Percentiles rank a stretch among this genome's conserved stretches.
phyloP scores from a whole-genome alignment of 2,113 vertebrate genomes.

The Hippocampus abdominalis region DNA sequence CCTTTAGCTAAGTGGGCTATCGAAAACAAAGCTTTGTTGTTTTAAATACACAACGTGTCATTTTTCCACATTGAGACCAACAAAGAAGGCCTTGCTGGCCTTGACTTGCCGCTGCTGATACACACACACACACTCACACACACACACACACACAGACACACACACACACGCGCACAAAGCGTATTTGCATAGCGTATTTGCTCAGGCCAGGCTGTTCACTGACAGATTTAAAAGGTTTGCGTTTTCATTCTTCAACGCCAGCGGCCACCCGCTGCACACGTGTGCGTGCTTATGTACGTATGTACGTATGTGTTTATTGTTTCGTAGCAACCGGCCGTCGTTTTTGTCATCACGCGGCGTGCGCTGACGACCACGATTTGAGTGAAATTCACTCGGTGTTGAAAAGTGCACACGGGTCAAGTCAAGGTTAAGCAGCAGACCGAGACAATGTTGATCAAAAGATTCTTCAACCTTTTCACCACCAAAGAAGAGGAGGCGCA shows the following conservation, averaged over 20 bases:
- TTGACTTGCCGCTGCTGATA: no score
- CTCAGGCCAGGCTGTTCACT: conserved; percentile 2
- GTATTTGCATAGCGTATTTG: background rate
- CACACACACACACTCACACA: no score
- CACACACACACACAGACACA: background rate
- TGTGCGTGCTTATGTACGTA: background rate
- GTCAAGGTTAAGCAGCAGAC: background rate
- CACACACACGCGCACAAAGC: background rate
- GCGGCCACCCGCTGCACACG: background rate
- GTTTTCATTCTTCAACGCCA: background rate
- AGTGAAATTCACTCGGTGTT: background rate
- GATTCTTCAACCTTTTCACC: background rate
- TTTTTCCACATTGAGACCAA: no score
- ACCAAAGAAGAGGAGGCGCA: background rate
- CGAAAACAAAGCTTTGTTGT: background rate
- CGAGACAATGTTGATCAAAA: background rate
- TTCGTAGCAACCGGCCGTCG: background rate
- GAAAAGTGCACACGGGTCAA: background rate
- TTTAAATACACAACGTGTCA: background rate
- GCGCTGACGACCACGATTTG: background rate
- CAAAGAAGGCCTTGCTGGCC: no score
- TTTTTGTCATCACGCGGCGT: background rate
- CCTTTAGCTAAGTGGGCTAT: background rate
- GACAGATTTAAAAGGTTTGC: conserved; percentile 5
- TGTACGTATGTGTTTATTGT: background rate